Base-by-base conservation (phyloP, 1,140 invertebrate species). In the Cydia amplana region DNA sequence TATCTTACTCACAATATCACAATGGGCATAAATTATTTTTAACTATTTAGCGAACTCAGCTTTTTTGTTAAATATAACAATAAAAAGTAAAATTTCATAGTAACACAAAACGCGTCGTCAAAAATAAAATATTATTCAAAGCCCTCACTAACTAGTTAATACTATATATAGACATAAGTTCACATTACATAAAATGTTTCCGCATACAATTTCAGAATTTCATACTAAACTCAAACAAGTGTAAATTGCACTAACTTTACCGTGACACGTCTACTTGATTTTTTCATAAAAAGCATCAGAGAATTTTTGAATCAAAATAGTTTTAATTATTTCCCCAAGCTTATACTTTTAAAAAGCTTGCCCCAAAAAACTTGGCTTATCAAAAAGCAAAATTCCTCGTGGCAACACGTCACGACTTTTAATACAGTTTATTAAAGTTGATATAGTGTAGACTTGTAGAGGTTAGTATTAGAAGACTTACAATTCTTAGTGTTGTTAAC, bases 391-490 rank as follows among this genome's bases (percentile, higher is more conserved):
- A 43, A 32, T 43, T 70, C 10, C 32, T 36, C 18, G 65, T 5
- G 28, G 65, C 10, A 36, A 36, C 65, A 36, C 32, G 65, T 70
- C 32, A 70, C 6, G 36, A 36, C 20, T 36, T 32, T 36, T 70
- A 36, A 32, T 43, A 16, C 18, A 70, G 65, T 70, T 70, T 36
- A 70, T 70, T 70, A 70, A 46, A 46, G 43, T 46, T 46, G 43
- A 46, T 46, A 46, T 40, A 40, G 32, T 10, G 36, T 28, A n/a
- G n/a, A n/a, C n/a, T n/a, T n/a, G n/a, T n/a, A n/a, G n/a, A n/a
- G n/a, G n/a, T n/a, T n/a, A n/a, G n/a, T n/a, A n/a, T n/a, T n/a
- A 32, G 32, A 32, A 32, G 32, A 32, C 32, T 32, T 6, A 4
- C 2, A 32, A 32, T 32, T 32, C 5, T 4, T 4, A 4, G 32